Percentiles rank a stretch among this genome's conserved stretches.
Evolutionary conservation across 2,113 vertebrate genomes (phyloP).

Genomic region (Lamprologus callipterus): DNA sequence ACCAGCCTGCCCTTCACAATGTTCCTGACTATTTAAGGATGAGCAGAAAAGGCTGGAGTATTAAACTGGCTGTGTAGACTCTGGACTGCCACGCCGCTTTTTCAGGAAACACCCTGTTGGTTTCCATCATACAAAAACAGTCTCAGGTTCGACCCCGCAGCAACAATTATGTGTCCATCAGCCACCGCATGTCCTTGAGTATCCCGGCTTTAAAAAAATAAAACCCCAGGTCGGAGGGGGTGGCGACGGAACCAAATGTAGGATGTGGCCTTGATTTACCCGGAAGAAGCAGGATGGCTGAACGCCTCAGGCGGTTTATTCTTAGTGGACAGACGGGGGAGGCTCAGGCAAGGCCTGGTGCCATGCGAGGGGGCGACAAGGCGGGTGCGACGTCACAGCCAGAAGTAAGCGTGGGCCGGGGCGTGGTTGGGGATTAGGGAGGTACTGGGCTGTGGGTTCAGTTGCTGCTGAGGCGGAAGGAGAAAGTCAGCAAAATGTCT

Average conservation of each 20-base stretch:
- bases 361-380: slow-evolving; percentile 31
- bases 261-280: slow-evolving; percentile 45
- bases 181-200: slow-evolving; percentile 26
- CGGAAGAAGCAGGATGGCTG: slow-evolving; percentile 21
- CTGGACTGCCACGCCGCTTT: not conserved
- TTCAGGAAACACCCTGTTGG: slow-evolving; percentile 9
- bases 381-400: slow-evolving; percentile 25
- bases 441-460: slow-evolving; percentile 40
- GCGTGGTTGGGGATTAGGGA: slow-evolving; percentile 41
- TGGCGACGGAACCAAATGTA: not conserved
- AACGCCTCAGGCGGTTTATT: slow-evolving; percentile 27
- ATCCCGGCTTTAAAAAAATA: not conserved
- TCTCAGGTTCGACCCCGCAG: not conserved
- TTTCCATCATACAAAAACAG: not conserved
- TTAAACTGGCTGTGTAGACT: not conserved
- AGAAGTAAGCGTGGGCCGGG: slow-evolving; percentile 26
- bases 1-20: not conserved
- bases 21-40: not conserved
- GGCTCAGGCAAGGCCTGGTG: slow-evolving; percentile 19
- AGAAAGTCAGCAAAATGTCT: slow-evolving; percentile 41
- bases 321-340: slow-evolving; percentile 34
- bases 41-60: not conserved
- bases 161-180: not conserved
- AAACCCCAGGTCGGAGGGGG: not conserved
- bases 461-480: slow-evolving; percentile 26